Evolutionary conservation across 1,140 invertebrate species (phyloP), one percentile per base, ranked within the genome.

Genomic region (Bombus sylvicola): DNA sequence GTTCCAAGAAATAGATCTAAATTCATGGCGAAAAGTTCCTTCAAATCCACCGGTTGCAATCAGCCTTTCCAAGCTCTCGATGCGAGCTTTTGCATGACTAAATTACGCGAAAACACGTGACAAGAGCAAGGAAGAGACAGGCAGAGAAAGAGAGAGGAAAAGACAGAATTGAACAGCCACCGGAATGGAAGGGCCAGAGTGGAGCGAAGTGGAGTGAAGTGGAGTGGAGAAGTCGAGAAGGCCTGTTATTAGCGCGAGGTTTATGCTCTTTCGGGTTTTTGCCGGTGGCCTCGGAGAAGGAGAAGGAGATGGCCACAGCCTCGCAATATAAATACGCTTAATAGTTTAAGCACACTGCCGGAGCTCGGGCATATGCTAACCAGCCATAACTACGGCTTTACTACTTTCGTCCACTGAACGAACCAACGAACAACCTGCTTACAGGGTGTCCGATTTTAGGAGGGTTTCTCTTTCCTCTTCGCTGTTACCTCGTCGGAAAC

Each of bases 321-420:
- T 94, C 92, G 93, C 93, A 95, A 94, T 95, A 95, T 95, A 94
- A 95, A 95, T 95, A 95, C 94, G 92, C 92, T 94, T 95, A 94
- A 95, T 95, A 94, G 94, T 94, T 95, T 95, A 95, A 94, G 94
- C 93, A 94, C 93, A 94, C 93, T 92, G 92, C 91, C 90, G 86
- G 90, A 90, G 87, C 90, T 87, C 85, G 71, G 83, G 91, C 91
- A 91, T 95, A 95, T 95, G 94, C 94, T 95, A 95, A 95, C 94
- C 93, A 95, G 93, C 92, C 91, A 94, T 95, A 95, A 95, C 94
- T 93, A 93, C 91, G 89, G 85, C 90, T 95, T 94, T 94, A 95
- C 93, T 94, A 94, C 94, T 94, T 93, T 94, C 86, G 90, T 92
- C 83, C 89, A 88, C 62, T 87, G 88, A 82, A 83, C 88, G 72